A percentile compares a stretch with the other conserved stretches of the same genome.
phyloP scores from a whole-genome alignment of 1,140 invertebrate species.

The Mya arenaria region DNA sequence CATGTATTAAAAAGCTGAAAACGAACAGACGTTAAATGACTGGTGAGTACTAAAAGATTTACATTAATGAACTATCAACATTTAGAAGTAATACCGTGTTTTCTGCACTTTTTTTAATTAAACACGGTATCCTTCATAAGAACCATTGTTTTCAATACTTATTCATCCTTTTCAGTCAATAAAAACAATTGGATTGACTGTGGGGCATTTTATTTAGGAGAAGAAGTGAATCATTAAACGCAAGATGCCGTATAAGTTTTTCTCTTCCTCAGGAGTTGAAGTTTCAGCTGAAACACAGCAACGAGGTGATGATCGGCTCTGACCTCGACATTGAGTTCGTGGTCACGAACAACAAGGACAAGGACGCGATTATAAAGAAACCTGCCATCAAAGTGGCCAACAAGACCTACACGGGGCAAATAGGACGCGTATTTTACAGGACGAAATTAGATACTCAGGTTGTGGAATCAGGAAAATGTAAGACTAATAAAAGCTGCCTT shows the following conservation, averaged over 20 bases:
- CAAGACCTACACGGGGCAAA: neutral
- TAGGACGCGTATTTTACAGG: neutral
- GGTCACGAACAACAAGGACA: neutral
- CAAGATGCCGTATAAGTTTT: neutral
- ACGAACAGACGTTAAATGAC: too few species aligned
- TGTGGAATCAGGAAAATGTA: conserved; percentile 15
- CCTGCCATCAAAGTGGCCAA: neutral
- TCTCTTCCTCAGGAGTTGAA: neutral
- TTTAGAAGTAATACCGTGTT: too few species aligned
- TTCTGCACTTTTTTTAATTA: neutral
- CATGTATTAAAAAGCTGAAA: too few species aligned
- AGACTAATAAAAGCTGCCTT: neutral
- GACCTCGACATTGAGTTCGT: neutral
- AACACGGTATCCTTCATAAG: neutral
- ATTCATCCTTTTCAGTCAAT: neutral
- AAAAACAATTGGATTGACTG: neutral
- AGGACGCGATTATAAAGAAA: neutral
- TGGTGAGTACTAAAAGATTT: too few species aligned
- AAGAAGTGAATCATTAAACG: neutral
- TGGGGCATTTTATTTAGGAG: neutral
- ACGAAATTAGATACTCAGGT: neutral
- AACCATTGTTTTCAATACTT: neutral
- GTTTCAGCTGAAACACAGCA: neutral
- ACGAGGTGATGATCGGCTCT: neutral
- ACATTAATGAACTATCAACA: too few species aligned